These are phyloP conservation scores for Tachycineta bicolor DNA, from an alignment of 2,113 vertebrate species.

Conservation along the genomic window DNA sequence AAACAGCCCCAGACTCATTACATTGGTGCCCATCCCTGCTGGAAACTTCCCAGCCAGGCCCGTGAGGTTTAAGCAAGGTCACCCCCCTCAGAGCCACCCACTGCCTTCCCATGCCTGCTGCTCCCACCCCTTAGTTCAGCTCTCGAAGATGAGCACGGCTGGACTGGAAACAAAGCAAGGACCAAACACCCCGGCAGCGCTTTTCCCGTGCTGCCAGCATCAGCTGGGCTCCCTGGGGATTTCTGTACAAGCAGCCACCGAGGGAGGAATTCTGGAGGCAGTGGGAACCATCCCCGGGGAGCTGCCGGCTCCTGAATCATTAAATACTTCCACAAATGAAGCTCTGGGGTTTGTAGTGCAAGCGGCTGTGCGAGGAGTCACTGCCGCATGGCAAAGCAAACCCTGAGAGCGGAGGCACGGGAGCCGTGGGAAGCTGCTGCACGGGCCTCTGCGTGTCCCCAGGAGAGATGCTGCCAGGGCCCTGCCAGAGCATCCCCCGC, in stretches of 20 bases:
- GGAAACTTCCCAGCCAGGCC: background rate
- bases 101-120: background rate
- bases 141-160: rapidly evolving
- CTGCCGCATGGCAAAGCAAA: background rate
- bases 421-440: background rate
- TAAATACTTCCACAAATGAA: constrained; percentile 25
- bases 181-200: background rate
- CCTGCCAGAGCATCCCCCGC: background rate
- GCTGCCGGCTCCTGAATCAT: constrained; percentile 35
- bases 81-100: rapidly evolving
- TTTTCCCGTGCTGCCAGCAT: background rate
- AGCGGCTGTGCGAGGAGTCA: background rate
- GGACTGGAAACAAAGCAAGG: background rate
- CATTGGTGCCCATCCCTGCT: background rate
- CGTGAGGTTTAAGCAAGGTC: background rate
- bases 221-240: background rate
- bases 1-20: background rate
- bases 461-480: background rate
- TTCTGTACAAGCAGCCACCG: background rate
- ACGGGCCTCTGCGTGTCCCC: background rate
- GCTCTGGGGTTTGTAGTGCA: background rate
- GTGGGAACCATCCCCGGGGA: background rate
- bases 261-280: constrained; percentile 37
- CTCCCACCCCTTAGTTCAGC: background rate
- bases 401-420: background rate